Evolutionary conservation across 1,140 invertebrate species (phyloP), one percentile per base, ranked within the genome.

Genomic region (Drosophila cardini): DNA sequence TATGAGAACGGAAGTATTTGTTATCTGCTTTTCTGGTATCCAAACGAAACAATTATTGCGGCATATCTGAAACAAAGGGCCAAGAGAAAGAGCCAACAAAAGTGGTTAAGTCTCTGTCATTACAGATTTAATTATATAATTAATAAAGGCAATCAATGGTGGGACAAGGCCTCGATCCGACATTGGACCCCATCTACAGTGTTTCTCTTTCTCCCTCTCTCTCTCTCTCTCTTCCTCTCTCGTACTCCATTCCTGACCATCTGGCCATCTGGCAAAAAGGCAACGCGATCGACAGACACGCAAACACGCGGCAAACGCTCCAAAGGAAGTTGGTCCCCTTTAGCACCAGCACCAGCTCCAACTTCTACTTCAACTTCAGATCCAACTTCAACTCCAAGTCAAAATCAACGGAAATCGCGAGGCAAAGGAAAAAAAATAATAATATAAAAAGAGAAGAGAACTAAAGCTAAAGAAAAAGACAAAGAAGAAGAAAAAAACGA

Each of bases 81-180:
- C 16, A 60, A 46, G 43, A 46, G n/a, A 30, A 11, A 38, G 13
- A 34, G 48, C 36, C 38, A 45, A n/a, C 50, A 21, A 58, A 69
- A 74, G 65, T 58, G 65, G 65, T 69, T 65, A 36, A 62, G 64
- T 61, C 64, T 56, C 84, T 79, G 80, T 71, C 70, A 86, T 86
- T 86, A 86, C 83, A 87, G 84, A 87, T 87, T 87, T 87, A 87
- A 87, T 87, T 89, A 89, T 87, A 87, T 87, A 87, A 87, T 87
- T 87, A 87, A 87, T 87, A 87, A 87, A 89, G 87, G 84, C 83
- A 87, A 89, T 87, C 84, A 87, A 89, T 81, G 80, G 76, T 67
- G 48, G 48, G n/a, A 52, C 38, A 56, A 21, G 45, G 26, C 34
- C 36, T 36, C 8, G 18, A 16, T 30, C 57, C n/a, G 43, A 9